Base-by-base conservation (phyloP, 2,888 invertebrate genomes). In the Oscheius sp. region DNA sequence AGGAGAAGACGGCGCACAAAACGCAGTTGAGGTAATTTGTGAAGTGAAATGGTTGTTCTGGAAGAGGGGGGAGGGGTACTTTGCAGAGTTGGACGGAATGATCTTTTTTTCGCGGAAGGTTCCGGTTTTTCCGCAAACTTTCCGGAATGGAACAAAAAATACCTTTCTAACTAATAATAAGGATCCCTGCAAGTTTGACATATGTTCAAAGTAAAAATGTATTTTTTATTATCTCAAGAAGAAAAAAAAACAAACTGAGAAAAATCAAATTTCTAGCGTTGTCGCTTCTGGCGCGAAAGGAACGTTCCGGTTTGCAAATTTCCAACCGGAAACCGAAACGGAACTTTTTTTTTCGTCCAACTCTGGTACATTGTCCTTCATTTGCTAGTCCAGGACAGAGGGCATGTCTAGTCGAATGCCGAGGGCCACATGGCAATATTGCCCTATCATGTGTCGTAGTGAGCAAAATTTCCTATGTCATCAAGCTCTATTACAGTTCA, bases 11-110 rank as follows among this genome's bases (percentile, higher is more conserved):
- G 53, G 53, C 12, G 27, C 4, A 53, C 31, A 53, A 27, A 4
- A 29, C 33, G 53, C 33, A 3, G n/a, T 53, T 33, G 53, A 53
- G 31, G 53, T 53, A 53, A 29, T 23, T 50, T 29, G 48, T n/a
- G 42, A 20, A 48, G 37, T 6, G 23, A 48, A 20, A 48, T 20
- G 15, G 23, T 17, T 15, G 10, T 17, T 46, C n/a, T 46, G 46
- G 46, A 46, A 46, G 15, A 46, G 46, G 6, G 8, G 12, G 37
- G 37, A 34, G 6, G 37, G 37, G n/a, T n/a, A n/a, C n/a, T n/a
- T n/a, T n/a, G n/a, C n/a, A n/a, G n/a, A n/a, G n/a, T n/a, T n/a
- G n/a, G n/a, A n/a, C n/a, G n/a, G n/a, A n/a, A n/a, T n/a, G n/a
- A n/a, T n/a, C n/a, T n/a, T n/a, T n/a, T n/a, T n/a, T n/a, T n/a